Conservation (phyloP, 2,797 vertebrate genomes). For the Thunnus albacares region DNA sequence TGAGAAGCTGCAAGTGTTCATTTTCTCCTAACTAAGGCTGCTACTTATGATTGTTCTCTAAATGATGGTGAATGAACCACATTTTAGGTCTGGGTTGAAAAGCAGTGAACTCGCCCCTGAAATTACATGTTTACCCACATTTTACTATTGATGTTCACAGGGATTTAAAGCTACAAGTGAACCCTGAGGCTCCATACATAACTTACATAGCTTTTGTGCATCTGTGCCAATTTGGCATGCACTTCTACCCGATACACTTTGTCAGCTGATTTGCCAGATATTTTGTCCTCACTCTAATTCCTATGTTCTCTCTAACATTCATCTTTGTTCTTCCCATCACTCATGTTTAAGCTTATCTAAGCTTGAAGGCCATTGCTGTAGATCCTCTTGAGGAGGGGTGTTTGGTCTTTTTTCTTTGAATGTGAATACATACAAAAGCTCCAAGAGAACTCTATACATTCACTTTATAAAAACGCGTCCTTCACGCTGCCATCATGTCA, state of each 20-base stretch:
- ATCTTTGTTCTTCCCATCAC: slow-evolving; percentile 20
- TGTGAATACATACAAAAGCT: slow-evolving; percentile 36
- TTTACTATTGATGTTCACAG: no score
- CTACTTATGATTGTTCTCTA: no score
- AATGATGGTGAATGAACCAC: no score
- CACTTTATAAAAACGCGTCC: slow-evolving; percentile 5
- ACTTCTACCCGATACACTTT: not conserved
- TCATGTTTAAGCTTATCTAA: slow-evolving; percentile 26
- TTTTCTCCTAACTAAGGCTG: no score
- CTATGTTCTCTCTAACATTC: not conserved
- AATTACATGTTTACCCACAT: no score
- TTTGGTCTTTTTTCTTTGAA: slow-evolving; percentile 10
- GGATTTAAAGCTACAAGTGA: not conserved
- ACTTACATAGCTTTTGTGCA: not conserved
- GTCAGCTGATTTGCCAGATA: slow-evolving; percentile 6
- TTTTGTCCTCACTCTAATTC: not conserved
- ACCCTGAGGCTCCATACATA: not conserved
- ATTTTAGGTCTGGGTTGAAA: no score
- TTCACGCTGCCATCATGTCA: not conserved
- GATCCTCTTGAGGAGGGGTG: not conserved
- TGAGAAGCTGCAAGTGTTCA: no score
- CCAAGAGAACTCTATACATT: not conserved
- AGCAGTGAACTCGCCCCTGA: no score
- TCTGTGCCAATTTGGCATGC: not conserved
- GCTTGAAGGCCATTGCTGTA: slow-evolving; percentile 18